Evolutionary conservation across 2,888 invertebrate genomes (phyloP).

Genomic region (Volucella inflata): DNA sequence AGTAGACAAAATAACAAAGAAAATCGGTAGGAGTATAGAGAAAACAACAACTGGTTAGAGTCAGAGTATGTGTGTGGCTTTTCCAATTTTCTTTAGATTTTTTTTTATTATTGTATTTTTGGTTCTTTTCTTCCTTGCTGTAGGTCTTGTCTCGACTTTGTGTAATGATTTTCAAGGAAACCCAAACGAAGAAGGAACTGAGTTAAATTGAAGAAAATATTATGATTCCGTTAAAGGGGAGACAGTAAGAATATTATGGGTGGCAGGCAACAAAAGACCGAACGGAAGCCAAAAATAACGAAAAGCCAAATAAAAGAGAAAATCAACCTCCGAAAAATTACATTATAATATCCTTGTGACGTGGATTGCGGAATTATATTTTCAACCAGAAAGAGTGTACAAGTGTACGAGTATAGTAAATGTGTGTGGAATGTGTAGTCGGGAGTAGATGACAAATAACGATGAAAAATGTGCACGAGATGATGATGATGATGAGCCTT

Average conservation of each 20-base stretch:
- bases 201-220: conserved; percentile 71
- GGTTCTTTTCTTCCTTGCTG: conserved; percentile 37
- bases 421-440: not conserved
- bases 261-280: conserved; percentile 9
- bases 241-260: conserved; percentile 11
- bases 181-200: conserved; percentile 24
- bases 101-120: not conserved
- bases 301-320: conserved; percentile 3
- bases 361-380: conserved; percentile 50
- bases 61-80: conserved; percentile 25
- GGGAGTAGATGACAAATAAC: conserved; percentile 44
- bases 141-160: conserved; percentile 32
- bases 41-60: conserved; percentile 13
- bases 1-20: conserved; percentile 17
- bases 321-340: conserved; percentile 29
- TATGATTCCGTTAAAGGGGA: conserved; percentile 57
- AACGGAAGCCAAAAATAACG: conserved; percentile 24
- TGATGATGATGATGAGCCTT: conserved; percentile 50
- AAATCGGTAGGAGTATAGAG: not conserved
- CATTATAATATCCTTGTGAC: conserved; percentile 58
- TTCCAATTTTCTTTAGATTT: conserved; percentile 52
- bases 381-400: conserved; percentile 4
- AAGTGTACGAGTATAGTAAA: not conserved
- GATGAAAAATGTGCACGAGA: conserved; percentile 52
- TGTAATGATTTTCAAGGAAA: conserved; percentile 56